Percentiles rank a stretch among this genome's conserved stretches.
Evolutionary conservation across 1,140 invertebrate species (phyloP).

Genomic region (Galleria mellonella): DNA sequence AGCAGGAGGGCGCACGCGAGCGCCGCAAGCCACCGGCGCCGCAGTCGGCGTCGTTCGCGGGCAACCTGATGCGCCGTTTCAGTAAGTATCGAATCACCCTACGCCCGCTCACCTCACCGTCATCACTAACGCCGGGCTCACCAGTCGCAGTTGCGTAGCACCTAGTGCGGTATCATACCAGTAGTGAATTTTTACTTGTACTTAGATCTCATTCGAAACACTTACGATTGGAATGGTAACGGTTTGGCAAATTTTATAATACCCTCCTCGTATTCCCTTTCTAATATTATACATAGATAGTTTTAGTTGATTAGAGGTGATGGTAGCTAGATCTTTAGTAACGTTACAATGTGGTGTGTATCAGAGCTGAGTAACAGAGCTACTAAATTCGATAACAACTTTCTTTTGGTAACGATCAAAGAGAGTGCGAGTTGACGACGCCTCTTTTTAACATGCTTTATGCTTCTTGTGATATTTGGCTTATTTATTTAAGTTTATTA

Average conservation of each 20-base stretch:
- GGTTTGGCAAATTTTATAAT: slow-evolving; percentile 48
- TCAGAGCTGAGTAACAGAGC: neutral
- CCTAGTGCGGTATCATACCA: slow-evolving; percentile 31
- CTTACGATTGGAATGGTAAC: slow-evolving; percentile 55
- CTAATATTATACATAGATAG: slow-evolving; percentile 15
- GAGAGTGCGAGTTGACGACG: slow-evolving; percentile 7
- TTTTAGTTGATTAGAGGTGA: slow-evolving; percentile 44
- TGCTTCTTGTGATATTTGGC: slow-evolving; percentile 68
- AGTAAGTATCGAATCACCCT: slow-evolving; percentile 82
- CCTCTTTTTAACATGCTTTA: slow-evolving; percentile 35
- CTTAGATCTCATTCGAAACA: neutral
- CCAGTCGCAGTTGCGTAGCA: slow-evolving; percentile 21
- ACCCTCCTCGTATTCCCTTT: slow-evolving; percentile 34
- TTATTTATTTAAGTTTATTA: slow-evolving; percentile 55
- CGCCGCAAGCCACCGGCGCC: slow-evolving; percentile 52
- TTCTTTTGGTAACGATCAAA: neutral
- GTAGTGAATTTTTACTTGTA: slow-evolving; percentile 13
- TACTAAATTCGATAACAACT: no score
- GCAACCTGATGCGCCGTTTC: slow-evolving; percentile 86
- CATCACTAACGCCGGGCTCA: no score
- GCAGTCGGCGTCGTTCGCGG: slow-evolving; percentile 78
- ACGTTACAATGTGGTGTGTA: slow-evolving; percentile 6
- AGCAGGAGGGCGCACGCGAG: slow-evolving; percentile 51
- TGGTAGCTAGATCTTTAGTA: slow-evolving; percentile 46
- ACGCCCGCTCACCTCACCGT: slow-evolving; percentile 7